Evolutionary conservation across 1,140 invertebrate genomes (phyloP).

Genomic region (Scaptodrosophila lebanonensis): DNA sequence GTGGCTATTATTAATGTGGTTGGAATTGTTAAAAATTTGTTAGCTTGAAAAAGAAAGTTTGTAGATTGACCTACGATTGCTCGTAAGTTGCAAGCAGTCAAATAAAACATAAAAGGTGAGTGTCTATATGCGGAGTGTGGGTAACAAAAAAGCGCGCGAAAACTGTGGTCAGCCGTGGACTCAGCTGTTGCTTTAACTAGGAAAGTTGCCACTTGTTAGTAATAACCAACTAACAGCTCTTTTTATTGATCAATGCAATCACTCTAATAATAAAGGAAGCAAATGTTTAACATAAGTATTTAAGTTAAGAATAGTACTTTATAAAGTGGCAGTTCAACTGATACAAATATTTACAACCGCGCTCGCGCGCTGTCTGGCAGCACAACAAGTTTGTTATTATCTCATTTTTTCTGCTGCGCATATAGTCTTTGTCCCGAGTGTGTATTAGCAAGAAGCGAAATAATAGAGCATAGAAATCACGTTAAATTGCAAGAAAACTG

Average conservation of each 20-base stretch:
- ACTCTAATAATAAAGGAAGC: not conserved
- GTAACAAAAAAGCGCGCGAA: conserved; percentile 38
- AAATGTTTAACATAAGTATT: not conserved
- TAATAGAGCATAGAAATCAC: conserved; percentile 34
- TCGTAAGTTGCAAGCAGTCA: conserved; percentile 7
- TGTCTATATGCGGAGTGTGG: not conserved
- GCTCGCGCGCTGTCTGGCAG: conserved; percentile 42
- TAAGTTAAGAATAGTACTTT: not conserved
- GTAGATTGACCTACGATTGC: not conserved
- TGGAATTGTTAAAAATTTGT: not conserved
- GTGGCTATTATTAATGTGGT: not conserved
- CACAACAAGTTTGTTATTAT: conserved; percentile 59
- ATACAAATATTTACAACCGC: no score
- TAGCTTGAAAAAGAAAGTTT: not conserved
- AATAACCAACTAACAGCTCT: not conserved
- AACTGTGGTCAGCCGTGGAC: conserved; percentile 7
- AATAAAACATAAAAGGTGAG: conserved; percentile 31
- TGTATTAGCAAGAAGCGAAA: conserved; percentile 49
- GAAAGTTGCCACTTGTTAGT: conserved; percentile 27
- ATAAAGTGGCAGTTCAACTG: no score
- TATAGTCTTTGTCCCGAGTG: conserved; percentile 61
- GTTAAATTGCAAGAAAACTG: conserved; percentile 43
- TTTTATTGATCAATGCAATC: not conserved
- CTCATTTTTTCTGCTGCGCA: conserved; percentile 74
- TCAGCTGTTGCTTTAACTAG: conserved; percentile 43